Evolutionary conservation across 35 echinoderm and acorn worm species (phyloP).

Genomic region (Acanthaster planci): DNA sequence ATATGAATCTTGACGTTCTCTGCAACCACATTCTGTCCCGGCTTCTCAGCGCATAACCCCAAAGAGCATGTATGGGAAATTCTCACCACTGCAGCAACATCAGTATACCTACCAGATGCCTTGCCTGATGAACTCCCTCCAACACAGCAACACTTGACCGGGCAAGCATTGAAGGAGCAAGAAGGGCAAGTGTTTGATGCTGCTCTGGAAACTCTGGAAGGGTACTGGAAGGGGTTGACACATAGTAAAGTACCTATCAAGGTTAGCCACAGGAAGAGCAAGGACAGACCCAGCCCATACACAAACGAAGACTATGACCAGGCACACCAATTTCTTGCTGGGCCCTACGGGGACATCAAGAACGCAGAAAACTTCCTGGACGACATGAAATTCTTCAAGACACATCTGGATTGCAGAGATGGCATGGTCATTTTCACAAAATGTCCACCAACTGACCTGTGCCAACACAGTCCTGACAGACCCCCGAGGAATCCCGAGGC

Average conservation of each 20-base stretch:
- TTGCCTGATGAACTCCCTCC: conserved; percentile 36
- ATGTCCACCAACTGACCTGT: background rate
- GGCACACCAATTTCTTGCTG: background rate
- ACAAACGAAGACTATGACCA: background rate
- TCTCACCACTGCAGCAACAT: conserved; percentile 1
- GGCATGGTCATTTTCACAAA: background rate
- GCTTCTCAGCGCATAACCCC: conserved; percentile 46
- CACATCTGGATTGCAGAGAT: background rate
- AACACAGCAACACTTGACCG: background rate
- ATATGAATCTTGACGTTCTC: conserved; percentile 17
- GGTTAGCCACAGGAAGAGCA: background rate
- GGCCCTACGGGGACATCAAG: background rate
- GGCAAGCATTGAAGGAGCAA: background rate
- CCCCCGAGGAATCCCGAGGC: background rate
- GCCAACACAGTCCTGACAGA: background rate
- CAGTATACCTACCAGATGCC: conserved; percentile 33
- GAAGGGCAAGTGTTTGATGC: background rate
- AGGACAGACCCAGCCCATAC: background rate
- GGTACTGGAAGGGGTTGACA: background rate
- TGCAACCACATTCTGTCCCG: conserved; percentile 34
- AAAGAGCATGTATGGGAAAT: conserved; percentile 43
- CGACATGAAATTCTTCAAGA: background rate
- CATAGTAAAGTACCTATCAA: background rate
- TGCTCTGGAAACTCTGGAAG: background rate
- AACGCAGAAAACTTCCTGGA: background rate